These are phyloP conservation scores for Porites evermanni DNA, from an alignment of 92 coral and sea anemone species.

Conservation along the genomic window DNA sequence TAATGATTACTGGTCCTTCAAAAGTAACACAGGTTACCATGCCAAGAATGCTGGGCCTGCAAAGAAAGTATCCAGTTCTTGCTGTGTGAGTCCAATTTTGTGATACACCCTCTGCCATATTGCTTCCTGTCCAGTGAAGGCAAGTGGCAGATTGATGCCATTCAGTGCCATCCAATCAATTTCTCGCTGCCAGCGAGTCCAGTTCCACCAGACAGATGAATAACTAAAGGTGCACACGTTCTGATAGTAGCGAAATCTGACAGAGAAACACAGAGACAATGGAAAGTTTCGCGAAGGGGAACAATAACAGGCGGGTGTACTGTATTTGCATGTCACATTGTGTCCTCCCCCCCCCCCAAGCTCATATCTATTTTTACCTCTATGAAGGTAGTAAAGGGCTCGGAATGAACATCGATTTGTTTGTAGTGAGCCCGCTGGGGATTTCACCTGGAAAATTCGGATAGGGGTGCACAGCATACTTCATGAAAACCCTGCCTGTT, in stretches of 20 bases:
- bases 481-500: too few species aligned
- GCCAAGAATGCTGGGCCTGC: conserved; percentile 68
- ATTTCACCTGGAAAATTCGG: too few species aligned
- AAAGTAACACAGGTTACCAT: conserved; percentile 17
- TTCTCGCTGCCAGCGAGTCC: conserved; percentile 65
- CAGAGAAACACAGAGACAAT: neutral
- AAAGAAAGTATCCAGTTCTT: conserved; percentile 48
- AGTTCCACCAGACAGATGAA: conserved; percentile 68
- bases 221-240: conserved; percentile 69
- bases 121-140: conserved; percentile 68
- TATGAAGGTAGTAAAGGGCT: too few species aligned
- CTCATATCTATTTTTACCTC: too few species aligned
- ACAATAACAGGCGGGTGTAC: too few species aligned
- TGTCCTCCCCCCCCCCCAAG: too few species aligned
- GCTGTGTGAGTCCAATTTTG: conserved; percentile 56
- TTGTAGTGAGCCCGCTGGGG: too few species aligned
- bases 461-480: too few species aligned
- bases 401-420: too few species aligned
- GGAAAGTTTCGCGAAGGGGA: too few species aligned
- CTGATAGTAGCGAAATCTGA: conserved; percentile 64
- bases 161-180: conserved; percentile 73
- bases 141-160: conserved; percentile 67
- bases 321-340: too few species aligned
- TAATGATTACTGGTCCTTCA: too few species aligned
- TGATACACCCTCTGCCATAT: conserved; percentile 63